Percentiles rank a stretch among this genome's conserved stretches.
Conservation (phyloP, 2,888 invertebrate species). For the Cyrtodaria siliqua region DNA sequence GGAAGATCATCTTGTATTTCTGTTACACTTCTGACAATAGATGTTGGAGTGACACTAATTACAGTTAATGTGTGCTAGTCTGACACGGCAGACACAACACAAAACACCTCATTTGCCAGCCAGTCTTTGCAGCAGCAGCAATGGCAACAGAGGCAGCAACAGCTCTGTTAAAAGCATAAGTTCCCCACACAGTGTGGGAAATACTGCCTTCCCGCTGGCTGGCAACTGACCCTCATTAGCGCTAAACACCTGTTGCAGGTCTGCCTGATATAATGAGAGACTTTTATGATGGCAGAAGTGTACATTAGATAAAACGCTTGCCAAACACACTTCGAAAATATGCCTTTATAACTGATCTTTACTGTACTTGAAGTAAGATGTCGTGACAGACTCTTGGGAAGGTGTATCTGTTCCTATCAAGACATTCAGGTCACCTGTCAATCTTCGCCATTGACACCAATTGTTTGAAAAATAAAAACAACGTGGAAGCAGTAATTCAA, state of each 20-base stretch:
- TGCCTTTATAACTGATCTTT: not conserved
- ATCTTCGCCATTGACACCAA: too few species aligned
- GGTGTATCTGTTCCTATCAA: too few species aligned
- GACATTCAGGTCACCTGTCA: too few species aligned
- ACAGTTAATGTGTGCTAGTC: constrained; percentile 1
- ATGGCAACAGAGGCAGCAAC: too few species aligned
- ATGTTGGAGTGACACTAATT: constrained; percentile 22
- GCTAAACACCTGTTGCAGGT: constrained; percentile 35
- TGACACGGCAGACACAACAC: constrained; percentile 23
- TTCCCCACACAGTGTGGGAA: not conserved
- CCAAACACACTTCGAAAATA: constrained; percentile 14
- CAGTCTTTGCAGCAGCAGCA: not conserved
- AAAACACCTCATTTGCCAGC: constrained; percentile 29
- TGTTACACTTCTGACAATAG: too few species aligned
- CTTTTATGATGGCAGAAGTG: constrained; percentile 48
- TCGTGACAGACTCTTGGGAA: too few species aligned
- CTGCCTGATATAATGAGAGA: constrained; percentile 40
- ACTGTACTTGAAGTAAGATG: too few species aligned
- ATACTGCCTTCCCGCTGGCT: not conserved
- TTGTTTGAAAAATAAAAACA: too few species aligned
- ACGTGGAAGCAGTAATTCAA: too few species aligned
- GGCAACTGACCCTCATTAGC: constrained; percentile 23
- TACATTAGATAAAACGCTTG: constrained; percentile 28
- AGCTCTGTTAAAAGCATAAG: too few species aligned
- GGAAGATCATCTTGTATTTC: too few species aligned